phyloP scores from a whole-genome alignment of 2,113 vertebrate species.

The Mirounga angustirostris region DNA sequence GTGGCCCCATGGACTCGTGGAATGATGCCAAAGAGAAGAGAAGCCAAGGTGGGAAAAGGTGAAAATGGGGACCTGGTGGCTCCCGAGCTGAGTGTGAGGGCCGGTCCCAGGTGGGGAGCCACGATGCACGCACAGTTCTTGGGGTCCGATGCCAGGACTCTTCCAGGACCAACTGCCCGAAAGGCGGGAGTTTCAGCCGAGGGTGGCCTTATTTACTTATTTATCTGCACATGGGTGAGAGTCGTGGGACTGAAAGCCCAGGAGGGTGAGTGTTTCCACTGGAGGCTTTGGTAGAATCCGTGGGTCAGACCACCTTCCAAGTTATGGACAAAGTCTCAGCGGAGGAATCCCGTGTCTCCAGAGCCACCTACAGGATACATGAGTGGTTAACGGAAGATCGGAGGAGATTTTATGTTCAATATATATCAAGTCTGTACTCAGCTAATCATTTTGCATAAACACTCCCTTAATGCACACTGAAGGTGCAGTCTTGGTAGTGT shows the following conservation, averaged over 20 bases:
- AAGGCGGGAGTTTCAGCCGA: neutral
- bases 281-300: no score
- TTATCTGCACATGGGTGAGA: neutral
- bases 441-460: neutral
- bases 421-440: neutral
- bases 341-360: neutral
- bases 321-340: neutral
- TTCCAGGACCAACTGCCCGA: neutral
- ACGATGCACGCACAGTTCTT: fast-evolving
- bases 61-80: neutral
- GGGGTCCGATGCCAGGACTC: neutral
- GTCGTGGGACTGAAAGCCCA: neutral
- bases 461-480: neutral
- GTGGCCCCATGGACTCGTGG: neutral
- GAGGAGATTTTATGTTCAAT: neutral
- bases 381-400: neutral
- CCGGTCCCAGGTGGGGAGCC: fast-evolving
- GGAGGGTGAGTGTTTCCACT: no score
- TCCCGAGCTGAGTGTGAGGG: fast-evolving
- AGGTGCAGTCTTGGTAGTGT: neutral
- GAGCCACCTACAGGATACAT: no score
- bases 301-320: neutral
- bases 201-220: neutral
- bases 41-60: neutral
- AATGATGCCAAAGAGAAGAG: slow-evolving; percentile 52